These are phyloP conservation scores for fruit fly (Drosophila melanogaster) DNA, from an alignment of 1,140 invertebrate genomes.

Conservation along the genomic window Release_6_plus_ISO1_MT NC_004354.4:14727501-14728000, in stretches of 20 bases:
- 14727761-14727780: too few species aligned
- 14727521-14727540: constrained; percentile 40
- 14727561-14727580: neutral
- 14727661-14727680: neutral
- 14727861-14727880: neutral
- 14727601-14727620: neutral
- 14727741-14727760: too few species aligned
- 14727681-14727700: neutral
- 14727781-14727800: too few species aligned
- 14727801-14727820: too few species aligned
- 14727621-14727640: constrained; percentile 7
- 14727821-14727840: too few species aligned
- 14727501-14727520: constrained; percentile 47
- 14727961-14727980: neutral
- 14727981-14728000: neutral
- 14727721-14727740: neutral
- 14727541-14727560: constrained; percentile 21
- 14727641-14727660: constrained; percentile 10
- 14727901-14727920: constrained; percentile 36
- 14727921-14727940: constrained; percentile 56
- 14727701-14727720: neutral
- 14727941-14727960: constrained; percentile 12
- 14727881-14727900: constrained; percentile 25
- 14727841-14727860: neutral
- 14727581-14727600: neutral